These are phyloP conservation scores for Augochlora pura DNA, from an alignment of 1,140 invertebrate genomes.

Conservation along the genomic window DNA sequence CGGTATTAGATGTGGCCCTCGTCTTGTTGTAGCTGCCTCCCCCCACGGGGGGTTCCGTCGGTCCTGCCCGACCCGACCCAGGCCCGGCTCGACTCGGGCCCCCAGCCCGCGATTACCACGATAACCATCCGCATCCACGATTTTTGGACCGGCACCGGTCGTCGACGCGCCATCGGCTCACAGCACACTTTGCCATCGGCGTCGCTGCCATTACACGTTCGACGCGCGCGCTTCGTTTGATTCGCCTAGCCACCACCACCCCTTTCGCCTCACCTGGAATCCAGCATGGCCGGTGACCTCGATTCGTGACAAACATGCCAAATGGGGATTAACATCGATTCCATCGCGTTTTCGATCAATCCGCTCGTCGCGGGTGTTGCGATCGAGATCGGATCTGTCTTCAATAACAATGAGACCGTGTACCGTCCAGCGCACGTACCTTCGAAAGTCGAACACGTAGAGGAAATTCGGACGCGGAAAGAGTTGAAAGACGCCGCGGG, in stretches of 20 bases:
- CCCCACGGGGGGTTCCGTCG: not conserved
- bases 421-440: too few species aligned
- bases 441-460: too few species aligned
- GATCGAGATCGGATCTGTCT: too few species aligned
- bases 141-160: slow-evolving; percentile 26
- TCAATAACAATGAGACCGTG: too few species aligned
- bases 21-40: slow-evolving; percentile 51
- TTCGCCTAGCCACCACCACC: slow-evolving; percentile 17
- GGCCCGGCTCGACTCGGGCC: too few species aligned
- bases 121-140: slow-evolving; percentile 54
- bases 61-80: too few species aligned
- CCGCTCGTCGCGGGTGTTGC: too few species aligned
- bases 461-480: too few species aligned
- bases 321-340: too few species aligned
- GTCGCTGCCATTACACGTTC: slow-evolving; percentile 38
- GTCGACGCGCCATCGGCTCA: not conserved
- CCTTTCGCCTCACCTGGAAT: slow-evolving; percentile 9
- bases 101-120: slow-evolving; percentile 46
- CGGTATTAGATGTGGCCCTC: slow-evolving; percentile 47
- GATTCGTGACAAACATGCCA: not conserved
- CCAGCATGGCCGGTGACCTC: slow-evolving; percentile 47
- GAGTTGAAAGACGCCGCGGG: too few species aligned
- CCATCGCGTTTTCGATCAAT: too few species aligned
- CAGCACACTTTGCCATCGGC: slow-evolving; percentile 37
- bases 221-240: slow-evolving; percentile 53